These are phyloP conservation scores for Gerris buenoi DNA, from an alignment of 1,140 invertebrate genomes.

Conservation along the genomic window DNA sequence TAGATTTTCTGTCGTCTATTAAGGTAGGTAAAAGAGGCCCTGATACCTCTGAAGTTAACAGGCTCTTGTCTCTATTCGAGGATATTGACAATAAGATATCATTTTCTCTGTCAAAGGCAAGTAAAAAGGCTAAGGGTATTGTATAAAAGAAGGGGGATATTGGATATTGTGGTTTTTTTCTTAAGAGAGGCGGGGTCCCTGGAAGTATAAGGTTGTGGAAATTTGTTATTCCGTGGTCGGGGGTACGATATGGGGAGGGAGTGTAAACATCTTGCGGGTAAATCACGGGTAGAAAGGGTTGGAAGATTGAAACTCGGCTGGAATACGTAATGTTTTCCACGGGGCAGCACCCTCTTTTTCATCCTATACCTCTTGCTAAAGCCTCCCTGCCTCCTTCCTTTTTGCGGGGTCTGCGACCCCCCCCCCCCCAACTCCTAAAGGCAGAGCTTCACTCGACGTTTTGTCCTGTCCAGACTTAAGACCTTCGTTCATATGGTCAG, in stretches of 20 bases:
- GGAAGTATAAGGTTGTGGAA: neutral
- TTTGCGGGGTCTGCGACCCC: neutral
- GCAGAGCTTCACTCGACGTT: no score
- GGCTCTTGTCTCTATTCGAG: neutral
- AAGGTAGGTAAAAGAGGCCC: neutral
- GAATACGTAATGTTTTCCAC: neutral
- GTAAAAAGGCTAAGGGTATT: no score
- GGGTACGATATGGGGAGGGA: neutral
- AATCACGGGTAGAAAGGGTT: neutral
- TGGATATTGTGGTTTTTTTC: conserved; percentile 1
- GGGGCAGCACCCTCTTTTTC: no score
- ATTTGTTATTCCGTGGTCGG: conserved; percentile 3
- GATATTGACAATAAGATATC: neutral
- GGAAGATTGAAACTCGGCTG: neutral
- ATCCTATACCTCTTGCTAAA: neutral
- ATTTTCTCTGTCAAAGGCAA: neutral
- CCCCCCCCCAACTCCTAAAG: no score
- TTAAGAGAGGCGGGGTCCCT: neutral
- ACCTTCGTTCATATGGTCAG: no score
- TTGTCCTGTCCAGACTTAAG: no score
- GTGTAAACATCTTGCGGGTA: conserved; percentile 4
- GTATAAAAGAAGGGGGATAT: neutral
- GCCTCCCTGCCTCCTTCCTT: neutral
- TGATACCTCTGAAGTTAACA: neutral
- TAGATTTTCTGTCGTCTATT: neutral